These are phyloP conservation scores for Pygmarrhopalites habei DNA, from an alignment of 1,140 invertebrate species.

Conservation along the genomic window DNA sequence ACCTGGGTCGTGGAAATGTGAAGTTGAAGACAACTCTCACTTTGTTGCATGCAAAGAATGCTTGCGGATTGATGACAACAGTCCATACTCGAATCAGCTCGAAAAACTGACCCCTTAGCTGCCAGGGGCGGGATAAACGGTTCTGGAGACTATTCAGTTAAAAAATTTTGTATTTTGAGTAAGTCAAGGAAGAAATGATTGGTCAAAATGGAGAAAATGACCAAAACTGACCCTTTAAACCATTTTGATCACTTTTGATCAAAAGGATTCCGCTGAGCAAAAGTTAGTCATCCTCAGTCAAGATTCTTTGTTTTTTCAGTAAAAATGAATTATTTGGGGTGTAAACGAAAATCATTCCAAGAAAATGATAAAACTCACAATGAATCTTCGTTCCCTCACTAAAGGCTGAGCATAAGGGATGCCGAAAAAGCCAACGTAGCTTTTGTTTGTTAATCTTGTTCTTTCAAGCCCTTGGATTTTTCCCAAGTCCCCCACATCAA, in stretches of 20 bases:
- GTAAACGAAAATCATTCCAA: too few relatives aligned
- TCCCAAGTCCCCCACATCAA: conserved; percentile 1
- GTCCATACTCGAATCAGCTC: neutral
- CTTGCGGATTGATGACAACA: neutral
- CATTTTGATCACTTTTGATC: too few relatives aligned
- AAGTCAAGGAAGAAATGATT: too few relatives aligned
- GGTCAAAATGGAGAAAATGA: neutral
- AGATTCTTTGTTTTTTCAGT: too few relatives aligned
- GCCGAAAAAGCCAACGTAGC: neutral
- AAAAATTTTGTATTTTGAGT: neutral
- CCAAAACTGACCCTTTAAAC: neutral
- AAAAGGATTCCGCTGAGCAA: too few relatives aligned
- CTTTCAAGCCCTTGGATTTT: neutral
- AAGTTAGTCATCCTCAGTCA: too few relatives aligned
- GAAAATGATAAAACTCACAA: too few relatives aligned
- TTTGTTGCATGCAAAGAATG: neutral
- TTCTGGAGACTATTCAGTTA: neutral
- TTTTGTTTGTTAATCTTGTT: neutral
- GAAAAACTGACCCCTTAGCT: neutral
- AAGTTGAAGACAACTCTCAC: neutral
- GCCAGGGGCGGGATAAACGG: neutral
- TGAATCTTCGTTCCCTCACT: neutral
- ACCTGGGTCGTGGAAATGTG: conserved; percentile 1
- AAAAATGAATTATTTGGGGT: too few relatives aligned
- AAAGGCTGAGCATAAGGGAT: conserved; percentile 1